These are phyloP conservation scores for Drosophila eugracilis DNA, from an alignment of 1,140 invertebrate genomes.

Conservation along the genomic window DNA sequence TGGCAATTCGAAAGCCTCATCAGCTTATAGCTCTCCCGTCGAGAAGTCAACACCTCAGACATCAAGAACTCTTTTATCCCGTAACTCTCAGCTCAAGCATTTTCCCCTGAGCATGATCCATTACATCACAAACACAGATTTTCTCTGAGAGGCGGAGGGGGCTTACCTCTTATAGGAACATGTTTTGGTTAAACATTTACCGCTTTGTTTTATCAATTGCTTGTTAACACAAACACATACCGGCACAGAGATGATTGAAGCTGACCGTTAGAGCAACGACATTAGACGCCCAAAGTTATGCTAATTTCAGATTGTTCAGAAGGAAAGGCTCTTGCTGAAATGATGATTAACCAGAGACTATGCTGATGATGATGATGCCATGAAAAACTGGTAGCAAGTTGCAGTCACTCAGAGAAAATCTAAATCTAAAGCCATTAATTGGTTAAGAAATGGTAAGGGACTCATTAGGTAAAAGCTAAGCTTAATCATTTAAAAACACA, in stretches of 20 bases:
- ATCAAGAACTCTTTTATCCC: constrained; percentile 24
- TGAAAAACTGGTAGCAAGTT: constrained; percentile 53
- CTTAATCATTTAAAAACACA: neutral
- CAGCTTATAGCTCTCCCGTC: constrained; percentile 13
- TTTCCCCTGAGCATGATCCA: constrained; percentile 31
- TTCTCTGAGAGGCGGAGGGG: neutral
- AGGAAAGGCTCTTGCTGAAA: constrained; percentile 29
- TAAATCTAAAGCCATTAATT: too few relatives aligned
- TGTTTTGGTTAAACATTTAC: constrained; percentile 46
- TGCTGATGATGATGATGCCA: constrained; percentile 41
- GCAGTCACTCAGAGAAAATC: constrained; percentile 7
- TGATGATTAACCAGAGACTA: constrained; percentile 34
- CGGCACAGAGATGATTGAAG: constrained; percentile 39
- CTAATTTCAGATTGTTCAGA: constrained; percentile 47
- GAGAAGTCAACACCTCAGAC: constrained; percentile 32
- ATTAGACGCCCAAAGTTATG: constrained; percentile 61
- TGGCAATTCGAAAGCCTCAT: constrained; percentile 15
- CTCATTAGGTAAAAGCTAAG: too few relatives aligned
- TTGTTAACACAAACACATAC: constrained; percentile 52
- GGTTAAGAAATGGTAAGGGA: too few relatives aligned
- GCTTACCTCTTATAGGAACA: neutral
- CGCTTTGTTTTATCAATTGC: constrained; percentile 63
- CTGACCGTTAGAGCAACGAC: constrained; percentile 53
- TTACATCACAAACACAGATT: constrained; percentile 42
- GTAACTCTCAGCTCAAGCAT: constrained; percentile 9